Conservation (phyloP, 2,113 vertebrate species). For the Varanus komodoensis region DNA sequence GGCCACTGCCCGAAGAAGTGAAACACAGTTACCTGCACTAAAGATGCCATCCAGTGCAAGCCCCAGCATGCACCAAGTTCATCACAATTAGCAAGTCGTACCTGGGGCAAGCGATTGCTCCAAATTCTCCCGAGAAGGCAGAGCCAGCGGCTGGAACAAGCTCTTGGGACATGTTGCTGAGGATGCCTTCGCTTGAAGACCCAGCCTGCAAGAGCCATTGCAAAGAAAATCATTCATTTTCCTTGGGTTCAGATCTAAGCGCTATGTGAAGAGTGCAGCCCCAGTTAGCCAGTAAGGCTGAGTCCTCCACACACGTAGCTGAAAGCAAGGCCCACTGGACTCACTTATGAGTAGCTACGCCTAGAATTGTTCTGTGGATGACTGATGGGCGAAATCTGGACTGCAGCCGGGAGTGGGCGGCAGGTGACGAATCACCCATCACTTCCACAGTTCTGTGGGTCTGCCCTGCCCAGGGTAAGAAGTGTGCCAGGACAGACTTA, state of each 20-base stretch:
- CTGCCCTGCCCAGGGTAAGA: no score
- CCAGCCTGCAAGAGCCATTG: slow-evolving; percentile 80
- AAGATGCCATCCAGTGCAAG: no score
- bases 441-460: no score
- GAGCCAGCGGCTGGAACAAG: slow-evolving; percentile 83
- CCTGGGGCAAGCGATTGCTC: slow-evolving; percentile 75
- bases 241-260: not conserved
- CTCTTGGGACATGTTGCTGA: slow-evolving; percentile 87
- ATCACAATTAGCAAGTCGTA: not conserved
- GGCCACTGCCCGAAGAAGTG: not conserved
- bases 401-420: no score
- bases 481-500: no score
- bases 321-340: no score
- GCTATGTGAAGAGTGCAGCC: not conserved
- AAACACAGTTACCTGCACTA: not conserved
- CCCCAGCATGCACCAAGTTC: not conserved
- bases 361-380: no score
- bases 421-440: no score
- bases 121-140: slow-evolving; percentile 82
- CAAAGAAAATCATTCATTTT: not conserved
- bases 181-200: slow-evolving; percentile 90
- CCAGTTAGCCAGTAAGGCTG: not conserved
- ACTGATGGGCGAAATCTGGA: no score
- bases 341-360: no score
- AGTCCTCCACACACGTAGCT: no score